Evolutionary conservation across 2,113 vertebrate species (phyloP).

Genomic region (Pagrus major): DNA sequence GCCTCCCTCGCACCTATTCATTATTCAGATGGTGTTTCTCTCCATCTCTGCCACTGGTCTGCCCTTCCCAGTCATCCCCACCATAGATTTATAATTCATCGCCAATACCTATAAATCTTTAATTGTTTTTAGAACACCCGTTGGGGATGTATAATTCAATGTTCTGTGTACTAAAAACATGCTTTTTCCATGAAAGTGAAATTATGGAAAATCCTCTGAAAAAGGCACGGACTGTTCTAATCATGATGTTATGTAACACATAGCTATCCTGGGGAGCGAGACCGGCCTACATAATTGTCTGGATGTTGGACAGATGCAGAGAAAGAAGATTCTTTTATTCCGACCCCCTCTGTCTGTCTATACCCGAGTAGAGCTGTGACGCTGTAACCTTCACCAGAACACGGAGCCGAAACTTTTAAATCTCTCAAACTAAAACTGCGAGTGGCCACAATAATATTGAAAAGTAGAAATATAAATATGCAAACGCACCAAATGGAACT

Average conservation of each 20-base stretch:
- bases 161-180: conserved; percentile 33
- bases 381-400: conserved; percentile 27
- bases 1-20: conserved; percentile 55
- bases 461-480: not conserved
- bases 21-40: conserved; percentile 70
- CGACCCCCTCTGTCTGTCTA: not conserved
- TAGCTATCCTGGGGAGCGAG: not conserved
- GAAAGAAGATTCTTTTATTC: conserved; percentile 18
- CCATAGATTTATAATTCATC: conserved; percentile 77
- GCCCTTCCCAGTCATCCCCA: conserved; percentile 67
- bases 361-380: not conserved
- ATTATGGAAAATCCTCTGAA: conserved; percentile 1
- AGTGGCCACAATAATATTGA: not conserved
- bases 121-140: conserved; percentile 61
- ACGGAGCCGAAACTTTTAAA: not conserved
- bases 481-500: not conserved
- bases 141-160: conserved; percentile 62
- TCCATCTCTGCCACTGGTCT: conserved; percentile 55
- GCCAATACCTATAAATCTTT: conserved; percentile 68
- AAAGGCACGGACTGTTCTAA: not conserved
- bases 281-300: conserved; percentile 9
- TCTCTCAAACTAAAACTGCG: not conserved
- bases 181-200: conserved; percentile 29
- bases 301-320: conserved; percentile 22
- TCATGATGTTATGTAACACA: conserved; percentile 40